Percentiles rank a stretch among this genome's conserved stretches.
Conservation (phyloP, 2,113 vertebrate species). For the Dasyprocta punctata region DNA sequence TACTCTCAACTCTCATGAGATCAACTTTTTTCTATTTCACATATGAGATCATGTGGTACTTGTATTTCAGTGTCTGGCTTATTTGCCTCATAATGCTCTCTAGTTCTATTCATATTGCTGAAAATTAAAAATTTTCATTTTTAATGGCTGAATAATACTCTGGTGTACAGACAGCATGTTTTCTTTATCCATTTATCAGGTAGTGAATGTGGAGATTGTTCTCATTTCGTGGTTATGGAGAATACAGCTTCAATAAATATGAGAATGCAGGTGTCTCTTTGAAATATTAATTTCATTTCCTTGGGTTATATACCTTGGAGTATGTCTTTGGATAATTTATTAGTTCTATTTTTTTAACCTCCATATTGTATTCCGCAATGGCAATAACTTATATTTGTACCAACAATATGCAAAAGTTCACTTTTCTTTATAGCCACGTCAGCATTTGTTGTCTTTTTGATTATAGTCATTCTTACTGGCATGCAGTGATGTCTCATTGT, state of each 20-base stretch:
- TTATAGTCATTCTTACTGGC: background rate
- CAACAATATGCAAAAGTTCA: background rate
- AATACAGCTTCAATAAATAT: background rate
- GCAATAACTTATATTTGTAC: background rate
- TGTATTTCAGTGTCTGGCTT: background rate
- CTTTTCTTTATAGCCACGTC: background rate
- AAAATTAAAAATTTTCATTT: background rate
- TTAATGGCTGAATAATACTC: background rate
- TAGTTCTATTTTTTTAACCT: background rate
- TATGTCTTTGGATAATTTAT: background rate
- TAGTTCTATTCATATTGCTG: background rate
- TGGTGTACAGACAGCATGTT: background rate
- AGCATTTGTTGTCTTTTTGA: background rate
- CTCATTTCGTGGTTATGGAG: background rate
- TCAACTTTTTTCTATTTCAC: background rate
- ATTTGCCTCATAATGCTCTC: background rate
- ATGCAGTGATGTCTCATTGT: background rate
- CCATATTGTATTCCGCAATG: too few relatives aligned
- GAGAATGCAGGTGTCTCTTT: background rate
- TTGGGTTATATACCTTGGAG: background rate
- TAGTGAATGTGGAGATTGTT: background rate
- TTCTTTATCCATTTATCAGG: background rate
- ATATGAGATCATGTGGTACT: background rate
- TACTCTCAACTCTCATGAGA: background rate
- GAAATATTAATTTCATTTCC: background rate